Evolutionary conservation across 2,888 invertebrate genomes (phyloP).

Genomic region (Scrobipalpa costella): DNA sequence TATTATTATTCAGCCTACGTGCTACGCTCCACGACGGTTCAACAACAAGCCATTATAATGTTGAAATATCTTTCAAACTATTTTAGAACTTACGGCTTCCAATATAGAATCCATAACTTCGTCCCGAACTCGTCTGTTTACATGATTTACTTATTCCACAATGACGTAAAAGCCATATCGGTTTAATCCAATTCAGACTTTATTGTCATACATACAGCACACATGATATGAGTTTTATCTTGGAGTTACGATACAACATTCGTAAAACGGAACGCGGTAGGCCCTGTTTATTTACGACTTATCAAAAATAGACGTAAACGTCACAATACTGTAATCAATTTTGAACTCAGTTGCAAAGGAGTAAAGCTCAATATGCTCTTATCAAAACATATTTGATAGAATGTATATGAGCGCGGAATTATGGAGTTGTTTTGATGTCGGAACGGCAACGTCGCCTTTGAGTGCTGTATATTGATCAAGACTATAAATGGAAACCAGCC

Average conservation of each 20-base stretch:
- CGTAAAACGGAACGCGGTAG: slow-evolving; percentile 2
- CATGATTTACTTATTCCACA: neutral
- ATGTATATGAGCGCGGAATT: neutral
- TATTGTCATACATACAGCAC: neutral
- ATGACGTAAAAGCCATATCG: neutral
- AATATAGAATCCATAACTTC: neutral
- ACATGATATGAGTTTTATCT: neutral
- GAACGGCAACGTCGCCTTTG: slow-evolving; percentile 59
- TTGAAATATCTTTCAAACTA: neutral
- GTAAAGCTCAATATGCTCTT: neutral
- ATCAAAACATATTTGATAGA: neutral
- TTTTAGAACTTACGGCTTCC: neutral
- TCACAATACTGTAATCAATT: neutral
- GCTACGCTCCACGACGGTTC: slow-evolving; percentile 1
- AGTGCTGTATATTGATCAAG: slow-evolving; percentile 56
- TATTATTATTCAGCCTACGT: neutral
- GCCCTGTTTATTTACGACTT: neutral
- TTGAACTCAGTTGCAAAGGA: neutral
- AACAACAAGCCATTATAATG: no score
- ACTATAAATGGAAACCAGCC: slow-evolving; percentile 57
- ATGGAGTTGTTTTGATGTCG: slow-evolving; percentile 50
- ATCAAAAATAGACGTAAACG: neutral
- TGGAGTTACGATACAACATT: neutral
- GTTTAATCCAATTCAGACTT: neutral
- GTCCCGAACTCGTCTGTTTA: neutral